phyloP scores from a whole-genome alignment of 2,797 vertebrate genomes.

The Halcyon leucocephala region DNA sequence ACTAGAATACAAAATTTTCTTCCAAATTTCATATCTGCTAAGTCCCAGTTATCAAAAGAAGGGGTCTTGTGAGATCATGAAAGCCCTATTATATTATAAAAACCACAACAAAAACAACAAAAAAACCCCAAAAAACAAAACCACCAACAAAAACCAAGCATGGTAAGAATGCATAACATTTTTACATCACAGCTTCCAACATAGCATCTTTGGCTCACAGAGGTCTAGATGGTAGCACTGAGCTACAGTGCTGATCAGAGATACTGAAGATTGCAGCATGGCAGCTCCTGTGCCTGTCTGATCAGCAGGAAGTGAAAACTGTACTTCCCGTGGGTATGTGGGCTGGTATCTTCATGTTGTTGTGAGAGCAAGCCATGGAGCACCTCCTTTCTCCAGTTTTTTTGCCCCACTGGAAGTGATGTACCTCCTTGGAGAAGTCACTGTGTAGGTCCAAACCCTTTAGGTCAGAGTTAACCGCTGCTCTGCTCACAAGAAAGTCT shows the following conservation, averaged over 20 bases:
- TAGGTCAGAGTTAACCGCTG: neutral
- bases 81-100: neutral
- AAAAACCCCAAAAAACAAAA: neutral
- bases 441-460: neutral
- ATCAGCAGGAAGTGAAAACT: neutral
- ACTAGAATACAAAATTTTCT: neutral
- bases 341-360: neutral
- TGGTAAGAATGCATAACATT: neutral
- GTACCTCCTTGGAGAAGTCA: neutral
- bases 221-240: neutral
- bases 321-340: accelerated
- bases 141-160: neutral
- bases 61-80: neutral
- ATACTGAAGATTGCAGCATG: neutral
- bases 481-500: neutral
- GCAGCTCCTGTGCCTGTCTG: neutral
- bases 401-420: neutral
- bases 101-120: too few species aligned
- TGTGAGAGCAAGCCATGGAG: neutral
- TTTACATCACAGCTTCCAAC: neutral
- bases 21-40: neutral
- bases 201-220: accelerated
- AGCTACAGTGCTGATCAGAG: neutral
- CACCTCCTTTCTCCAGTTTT: neutral
- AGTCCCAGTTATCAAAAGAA: neutral